Evolutionary conservation across 2,113 vertebrate species (phyloP).

Genomic region (Prionailurus viverrinus): DNA sequence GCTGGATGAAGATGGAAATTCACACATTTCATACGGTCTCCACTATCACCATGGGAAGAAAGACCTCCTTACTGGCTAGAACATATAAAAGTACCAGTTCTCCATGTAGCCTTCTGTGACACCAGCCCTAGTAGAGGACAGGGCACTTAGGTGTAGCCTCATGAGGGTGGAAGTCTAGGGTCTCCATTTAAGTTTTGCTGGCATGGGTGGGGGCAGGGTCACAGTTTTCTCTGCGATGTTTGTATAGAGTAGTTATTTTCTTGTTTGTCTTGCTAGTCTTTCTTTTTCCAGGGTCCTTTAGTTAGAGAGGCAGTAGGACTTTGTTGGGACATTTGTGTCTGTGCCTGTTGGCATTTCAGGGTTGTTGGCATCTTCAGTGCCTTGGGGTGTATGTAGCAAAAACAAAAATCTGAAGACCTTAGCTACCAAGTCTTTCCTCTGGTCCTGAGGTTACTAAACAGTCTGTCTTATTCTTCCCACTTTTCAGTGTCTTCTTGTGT

Average conservation of each 20-base stretch:
- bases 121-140: neutral
- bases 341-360: neutral
- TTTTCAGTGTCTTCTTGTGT: neutral
- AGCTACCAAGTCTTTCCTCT: neutral
- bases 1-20: neutral
- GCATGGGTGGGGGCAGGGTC: neutral
- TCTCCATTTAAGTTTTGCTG: neutral
- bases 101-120: neutral
- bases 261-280: neutral
- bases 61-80: neutral
- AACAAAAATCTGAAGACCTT: neutral
- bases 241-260: neutral
- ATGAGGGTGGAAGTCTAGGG: neutral
- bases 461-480: neutral
- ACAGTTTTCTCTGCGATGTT: neutral
- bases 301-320: neutral
- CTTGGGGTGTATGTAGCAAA: neutral
- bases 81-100: neutral
- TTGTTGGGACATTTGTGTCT: neutral
- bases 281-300: neutral
- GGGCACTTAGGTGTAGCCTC: neutral
- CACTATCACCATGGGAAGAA: neutral
- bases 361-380: neutral
- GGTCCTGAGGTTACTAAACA: neutral
- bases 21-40: neutral